phyloP scores from a whole-genome alignment of 2,113 vertebrate species.

The Pseudorasbora parva region DNA sequence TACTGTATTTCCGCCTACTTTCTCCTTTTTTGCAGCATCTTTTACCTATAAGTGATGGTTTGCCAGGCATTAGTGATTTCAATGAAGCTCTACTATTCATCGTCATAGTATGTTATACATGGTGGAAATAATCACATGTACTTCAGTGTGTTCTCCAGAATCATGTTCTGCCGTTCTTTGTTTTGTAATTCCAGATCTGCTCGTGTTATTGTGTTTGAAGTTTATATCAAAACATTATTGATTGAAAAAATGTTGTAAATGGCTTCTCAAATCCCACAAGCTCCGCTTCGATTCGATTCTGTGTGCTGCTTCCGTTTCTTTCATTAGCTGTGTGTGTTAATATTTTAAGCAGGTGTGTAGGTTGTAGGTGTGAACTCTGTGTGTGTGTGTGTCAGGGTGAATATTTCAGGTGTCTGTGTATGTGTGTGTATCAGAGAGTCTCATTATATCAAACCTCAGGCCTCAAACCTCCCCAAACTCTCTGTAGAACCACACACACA shows the following conservation, averaged over 20 bases:
- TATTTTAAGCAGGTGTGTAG: constrained; percentile 25
- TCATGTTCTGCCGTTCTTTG: background rate
- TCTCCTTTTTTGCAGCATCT: background rate
- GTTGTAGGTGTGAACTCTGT: background rate
- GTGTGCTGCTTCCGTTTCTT: constrained; percentile 9
- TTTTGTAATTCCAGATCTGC: background rate
- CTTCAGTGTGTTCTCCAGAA: background rate
- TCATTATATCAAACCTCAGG: constrained; percentile 61
- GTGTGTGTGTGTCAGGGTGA: constrained; percentile 9
- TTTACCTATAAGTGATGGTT: background rate
- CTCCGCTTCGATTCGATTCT: background rate
- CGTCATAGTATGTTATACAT: background rate
- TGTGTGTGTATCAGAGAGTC: constrained; percentile 43
- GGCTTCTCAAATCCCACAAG: background rate
- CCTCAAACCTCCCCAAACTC: constrained; percentile 44
- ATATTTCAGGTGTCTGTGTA: constrained; percentile 40
- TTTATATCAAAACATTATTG: background rate
- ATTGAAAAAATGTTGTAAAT: background rate
- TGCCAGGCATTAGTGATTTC: background rate
- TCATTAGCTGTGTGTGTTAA: constrained; percentile 28
- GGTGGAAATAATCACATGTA: background rate
- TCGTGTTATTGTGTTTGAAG: background rate
- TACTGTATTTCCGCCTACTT: background rate
- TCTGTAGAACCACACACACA: background rate
- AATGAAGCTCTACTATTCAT: background rate